A percentile compares a stretch with the other conserved stretches of the same genome.
phyloP scores from a whole-genome alignment of 2,113 vertebrate species.

The Mixornis gularis region DNA sequence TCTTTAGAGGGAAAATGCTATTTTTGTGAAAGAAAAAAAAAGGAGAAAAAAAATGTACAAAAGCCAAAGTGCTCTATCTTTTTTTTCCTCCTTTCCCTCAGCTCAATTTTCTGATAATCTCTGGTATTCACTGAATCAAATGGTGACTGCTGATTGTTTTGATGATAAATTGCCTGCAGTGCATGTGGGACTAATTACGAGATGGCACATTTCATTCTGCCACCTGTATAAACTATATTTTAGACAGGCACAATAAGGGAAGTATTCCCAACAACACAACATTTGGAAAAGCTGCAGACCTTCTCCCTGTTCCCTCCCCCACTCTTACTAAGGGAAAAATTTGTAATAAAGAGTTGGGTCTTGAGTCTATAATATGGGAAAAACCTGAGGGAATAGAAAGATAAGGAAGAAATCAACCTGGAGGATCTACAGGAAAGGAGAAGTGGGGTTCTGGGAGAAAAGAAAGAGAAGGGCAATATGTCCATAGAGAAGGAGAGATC shows the following conservation, averaged over 20 bases:
- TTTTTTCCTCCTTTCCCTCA: not conserved
- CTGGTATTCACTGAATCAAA: constrained; percentile 50
- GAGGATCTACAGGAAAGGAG: constrained; percentile 25
- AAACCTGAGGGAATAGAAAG: constrained; percentile 36
- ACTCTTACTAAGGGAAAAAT: not conserved
- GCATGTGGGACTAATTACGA: constrained; percentile 74
- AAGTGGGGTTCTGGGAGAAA: constrained; percentile 29
- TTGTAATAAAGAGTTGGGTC: not conserved
- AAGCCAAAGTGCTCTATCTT: not conserved
- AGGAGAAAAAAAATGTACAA: not conserved
- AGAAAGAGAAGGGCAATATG: constrained; percentile 37
- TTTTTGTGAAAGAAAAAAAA: not conserved
- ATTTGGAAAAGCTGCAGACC: constrained; percentile 18
- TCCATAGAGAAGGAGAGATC: constrained; percentile 44
- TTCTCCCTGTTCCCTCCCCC: not conserved
- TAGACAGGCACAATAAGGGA: constrained; percentile 55
- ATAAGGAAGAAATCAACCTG: constrained; percentile 29
- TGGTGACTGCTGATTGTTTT: constrained; percentile 70
- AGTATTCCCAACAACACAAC: constrained; percentile 27
- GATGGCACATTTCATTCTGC: constrained; percentile 69
- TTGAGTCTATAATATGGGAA: constrained; percentile 1
- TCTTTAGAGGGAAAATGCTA: not conserved
- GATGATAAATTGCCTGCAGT: constrained; percentile 69
- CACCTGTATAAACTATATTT: constrained; percentile 68
- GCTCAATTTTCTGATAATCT: constrained; percentile 44